Evolutionary conservation across 2,888 invertebrate species (phyloP).

Genomic region (Leptinotarsa juncta): DNA sequence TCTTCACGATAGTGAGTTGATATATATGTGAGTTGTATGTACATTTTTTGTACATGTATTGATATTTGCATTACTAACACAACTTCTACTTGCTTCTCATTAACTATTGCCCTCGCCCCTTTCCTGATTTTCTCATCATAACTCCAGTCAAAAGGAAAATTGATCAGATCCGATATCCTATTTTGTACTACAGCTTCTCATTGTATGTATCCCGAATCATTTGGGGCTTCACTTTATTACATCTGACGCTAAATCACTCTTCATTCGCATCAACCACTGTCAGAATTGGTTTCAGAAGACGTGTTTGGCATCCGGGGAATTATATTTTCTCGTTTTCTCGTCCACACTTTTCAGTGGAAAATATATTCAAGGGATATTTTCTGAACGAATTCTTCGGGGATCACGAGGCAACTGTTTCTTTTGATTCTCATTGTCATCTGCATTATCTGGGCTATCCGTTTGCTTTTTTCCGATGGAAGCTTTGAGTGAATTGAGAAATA

Average conservation of each 20-base stretch:
- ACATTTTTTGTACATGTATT: too few relatives aligned
- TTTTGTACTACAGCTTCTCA: slow-evolving; percentile 29
- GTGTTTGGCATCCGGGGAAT: slow-evolving; percentile 27
- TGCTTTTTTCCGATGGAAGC: too few relatives aligned
- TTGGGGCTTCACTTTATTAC: slow-evolving; percentile 42
- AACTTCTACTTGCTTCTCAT: background rate
- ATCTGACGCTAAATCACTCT: slow-evolving; percentile 42
- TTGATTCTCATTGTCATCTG: too few relatives aligned
- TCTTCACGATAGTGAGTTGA: too few relatives aligned
- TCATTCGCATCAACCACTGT: slow-evolving; percentile 35
- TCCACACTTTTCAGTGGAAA: background rate
- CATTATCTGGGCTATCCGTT: too few relatives aligned
- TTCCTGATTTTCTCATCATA: background rate
- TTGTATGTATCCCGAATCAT: slow-evolving; percentile 27
- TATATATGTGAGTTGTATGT: too few relatives aligned
- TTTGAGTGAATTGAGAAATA: too few relatives aligned
- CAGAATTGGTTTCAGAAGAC: slow-evolving; percentile 21
- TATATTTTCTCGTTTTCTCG: slow-evolving; percentile 32
- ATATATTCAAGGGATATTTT: slow-evolving; percentile 1
- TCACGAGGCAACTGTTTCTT: background rate
- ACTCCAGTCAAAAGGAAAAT: slow-evolving; percentile 1
- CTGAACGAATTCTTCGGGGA: slow-evolving; percentile 8
- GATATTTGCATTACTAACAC: background rate
- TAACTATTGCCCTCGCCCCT: background rate
- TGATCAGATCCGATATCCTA: slow-evolving; percentile 24